Evolutionary conservation across 2,888 invertebrate species (phyloP).

Genomic region (Brachylomia viminalis): DNA sequence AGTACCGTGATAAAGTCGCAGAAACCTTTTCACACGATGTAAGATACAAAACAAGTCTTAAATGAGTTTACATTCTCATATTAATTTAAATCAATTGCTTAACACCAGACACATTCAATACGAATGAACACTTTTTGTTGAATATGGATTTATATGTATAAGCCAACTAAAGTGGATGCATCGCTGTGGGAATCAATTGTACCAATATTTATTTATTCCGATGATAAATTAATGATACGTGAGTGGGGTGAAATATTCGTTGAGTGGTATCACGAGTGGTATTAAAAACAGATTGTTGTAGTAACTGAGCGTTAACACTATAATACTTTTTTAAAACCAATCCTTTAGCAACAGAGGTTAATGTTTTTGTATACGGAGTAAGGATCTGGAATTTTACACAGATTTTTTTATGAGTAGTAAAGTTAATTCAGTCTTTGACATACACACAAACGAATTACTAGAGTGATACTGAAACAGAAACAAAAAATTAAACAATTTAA

Average conservation of each 20-base stretch:
- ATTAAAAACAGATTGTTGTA: slow-evolving; percentile 6
- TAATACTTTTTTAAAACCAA: neutral
- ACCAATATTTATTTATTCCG: slow-evolving; percentile 24
- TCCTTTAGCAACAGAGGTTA: neutral
- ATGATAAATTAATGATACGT: neutral
- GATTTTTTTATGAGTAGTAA: neutral
- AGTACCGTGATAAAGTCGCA: no score
- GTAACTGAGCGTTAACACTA: neutral
- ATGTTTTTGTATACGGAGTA: neutral
- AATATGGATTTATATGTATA: slow-evolving; percentile 8
- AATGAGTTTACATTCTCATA: no score
- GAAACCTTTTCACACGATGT: no score
- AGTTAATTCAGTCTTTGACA: neutral
- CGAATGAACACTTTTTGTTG: neutral
- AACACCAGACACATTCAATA: neutral
- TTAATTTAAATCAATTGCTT: neutral
- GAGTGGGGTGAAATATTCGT: slow-evolving; percentile 2
- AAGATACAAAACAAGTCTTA: no score
- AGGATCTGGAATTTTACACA: neutral
- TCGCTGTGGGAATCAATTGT: slow-evolving; percentile 1
- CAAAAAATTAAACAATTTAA: neutral
- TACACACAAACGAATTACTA: neutral
- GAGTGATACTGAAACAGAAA: neutral
- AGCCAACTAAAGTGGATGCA: neutral
- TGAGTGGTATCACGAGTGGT: slow-evolving; percentile 23